These are phyloP conservation scores for Poecilia velifera DNA, from an alignment of 2,797 vertebrate species.

Conservation along the genomic window DNA sequence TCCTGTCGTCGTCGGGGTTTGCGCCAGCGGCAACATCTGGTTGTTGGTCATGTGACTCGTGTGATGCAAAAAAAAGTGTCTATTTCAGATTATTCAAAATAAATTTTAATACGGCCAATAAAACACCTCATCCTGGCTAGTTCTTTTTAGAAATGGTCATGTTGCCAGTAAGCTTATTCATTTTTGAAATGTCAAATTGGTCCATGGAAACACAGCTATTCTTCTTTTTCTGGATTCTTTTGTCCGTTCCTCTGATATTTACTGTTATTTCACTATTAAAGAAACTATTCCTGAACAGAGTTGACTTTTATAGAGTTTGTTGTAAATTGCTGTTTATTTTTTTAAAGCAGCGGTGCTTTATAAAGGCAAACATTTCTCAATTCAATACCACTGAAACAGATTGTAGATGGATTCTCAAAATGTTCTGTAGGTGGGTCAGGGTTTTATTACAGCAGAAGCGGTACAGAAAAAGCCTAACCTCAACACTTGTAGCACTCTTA, in stretches of 20 bases:
- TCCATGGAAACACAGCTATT: too few species aligned
- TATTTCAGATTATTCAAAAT: too few species aligned
- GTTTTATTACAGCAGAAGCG: constrained; percentile 25
- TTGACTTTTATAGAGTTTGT: too few species aligned
- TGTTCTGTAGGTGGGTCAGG: constrained; percentile 12
- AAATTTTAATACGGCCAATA: too few species aligned
- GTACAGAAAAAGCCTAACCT: constrained; percentile 33
- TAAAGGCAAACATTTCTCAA: background rate
- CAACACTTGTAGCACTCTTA: constrained; percentile 14
- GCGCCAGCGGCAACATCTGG: too few species aligned
- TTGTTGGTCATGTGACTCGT: too few species aligned
- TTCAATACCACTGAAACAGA: background rate
- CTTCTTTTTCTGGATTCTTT: background rate
- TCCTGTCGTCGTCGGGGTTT: too few species aligned
- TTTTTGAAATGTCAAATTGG: too few species aligned
- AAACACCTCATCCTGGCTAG: too few species aligned
- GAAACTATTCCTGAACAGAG: background rate
- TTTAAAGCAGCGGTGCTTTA: background rate
- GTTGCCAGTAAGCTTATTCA: too few species aligned
- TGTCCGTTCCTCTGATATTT: background rate
- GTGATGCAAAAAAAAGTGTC: too few species aligned
- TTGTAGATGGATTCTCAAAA: background rate
- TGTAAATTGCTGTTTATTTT: background rate
- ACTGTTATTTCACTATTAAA: background rate
- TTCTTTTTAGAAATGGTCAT: too few species aligned